Percentiles rank a stretch among this genome's conserved stretches.
Conservation (phyloP, 1,140 invertebrate species). For the Pseudomyrmex cubaensis region DNA sequence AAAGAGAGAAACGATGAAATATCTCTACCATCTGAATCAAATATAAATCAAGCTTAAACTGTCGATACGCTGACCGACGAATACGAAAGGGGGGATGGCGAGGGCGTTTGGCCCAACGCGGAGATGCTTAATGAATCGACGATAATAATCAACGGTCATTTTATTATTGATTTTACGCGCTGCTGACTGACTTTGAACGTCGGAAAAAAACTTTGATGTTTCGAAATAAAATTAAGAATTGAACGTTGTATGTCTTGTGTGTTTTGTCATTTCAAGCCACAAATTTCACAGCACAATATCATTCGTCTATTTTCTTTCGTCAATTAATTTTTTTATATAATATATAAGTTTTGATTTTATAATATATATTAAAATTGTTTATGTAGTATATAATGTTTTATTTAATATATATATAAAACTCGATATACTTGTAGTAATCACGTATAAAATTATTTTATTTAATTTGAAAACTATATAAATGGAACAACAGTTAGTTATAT, state of each 20-base stretch:
- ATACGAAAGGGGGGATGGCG: slow-evolving; percentile 44
- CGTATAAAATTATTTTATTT: no score
- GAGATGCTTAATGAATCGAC: slow-evolving; percentile 69
- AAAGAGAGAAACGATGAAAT: no score
- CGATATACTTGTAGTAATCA: no score
- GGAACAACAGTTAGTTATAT: no score
- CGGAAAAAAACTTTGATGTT: slow-evolving; percentile 67
- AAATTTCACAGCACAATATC: no score
- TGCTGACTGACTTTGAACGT: slow-evolving; percentile 66
- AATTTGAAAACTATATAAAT: no score
- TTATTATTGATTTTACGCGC: slow-evolving; percentile 68
- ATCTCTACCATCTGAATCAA: no score
- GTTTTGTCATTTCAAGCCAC: background rate
- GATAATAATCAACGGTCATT: slow-evolving; percentile 70
- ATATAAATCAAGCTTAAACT: background rate
- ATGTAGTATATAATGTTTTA: no score
- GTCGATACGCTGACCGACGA: slow-evolving; percentile 40
- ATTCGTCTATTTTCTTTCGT: no score
- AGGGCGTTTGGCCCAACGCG: slow-evolving; percentile 55
- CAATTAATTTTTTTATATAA: background rate
- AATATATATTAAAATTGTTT: background rate
- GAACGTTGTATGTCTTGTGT: slow-evolving; percentile 56
- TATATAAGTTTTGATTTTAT: background rate
- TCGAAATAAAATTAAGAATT: slow-evolving; percentile 73
- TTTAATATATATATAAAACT: no score